phyloP scores from a whole-genome alignment of 2,888 invertebrate species.

The Stenodema calcarata region DNA sequence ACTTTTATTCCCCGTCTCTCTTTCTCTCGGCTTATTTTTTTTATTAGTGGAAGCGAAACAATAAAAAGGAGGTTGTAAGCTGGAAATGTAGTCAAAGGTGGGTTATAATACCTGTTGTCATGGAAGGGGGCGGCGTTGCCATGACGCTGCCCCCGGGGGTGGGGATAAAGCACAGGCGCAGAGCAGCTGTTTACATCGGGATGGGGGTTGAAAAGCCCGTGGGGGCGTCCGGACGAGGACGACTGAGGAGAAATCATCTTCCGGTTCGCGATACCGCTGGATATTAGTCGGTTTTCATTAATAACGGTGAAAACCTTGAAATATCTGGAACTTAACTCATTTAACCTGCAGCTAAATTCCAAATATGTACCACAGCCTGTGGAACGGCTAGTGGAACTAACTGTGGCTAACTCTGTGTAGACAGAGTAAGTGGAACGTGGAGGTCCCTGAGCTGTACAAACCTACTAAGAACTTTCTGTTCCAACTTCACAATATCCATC shows the following conservation, averaged over 20 bases:
- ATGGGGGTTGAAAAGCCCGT: not conserved
- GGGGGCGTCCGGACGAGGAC: not conserved
- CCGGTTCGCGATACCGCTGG: not conserved
- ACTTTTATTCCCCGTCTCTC: not conserved
- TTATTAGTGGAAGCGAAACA: not conserved
- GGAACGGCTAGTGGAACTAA: too few species aligned
- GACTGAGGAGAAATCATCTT: not conserved
- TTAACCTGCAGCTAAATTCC: too few species aligned
- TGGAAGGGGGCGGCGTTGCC: conserved; percentile 1
- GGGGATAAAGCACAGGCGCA: not conserved
- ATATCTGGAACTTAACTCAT: too few species aligned
- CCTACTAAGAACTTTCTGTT: too few species aligned
- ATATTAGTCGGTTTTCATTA: not conserved
- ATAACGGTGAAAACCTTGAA: too few species aligned
- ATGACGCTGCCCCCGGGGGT: conserved; percentile 7
- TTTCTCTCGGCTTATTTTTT: not conserved
- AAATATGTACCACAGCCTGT: too few species aligned
- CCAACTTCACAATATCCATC: too few species aligned
- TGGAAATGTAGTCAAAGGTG: conserved; percentile 11
- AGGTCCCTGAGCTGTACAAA: too few species aligned
- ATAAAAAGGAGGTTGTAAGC: conserved; percentile 20
- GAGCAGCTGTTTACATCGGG: not conserved
- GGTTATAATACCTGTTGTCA: conserved; percentile 36
- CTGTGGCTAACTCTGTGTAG: too few species aligned
- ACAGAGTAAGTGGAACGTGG: too few species aligned